These are phyloP conservation scores for Eulacestoma nigropectus DNA, from an alignment of 2,113 vertebrate genomes.

Conservation along the genomic window DNA sequence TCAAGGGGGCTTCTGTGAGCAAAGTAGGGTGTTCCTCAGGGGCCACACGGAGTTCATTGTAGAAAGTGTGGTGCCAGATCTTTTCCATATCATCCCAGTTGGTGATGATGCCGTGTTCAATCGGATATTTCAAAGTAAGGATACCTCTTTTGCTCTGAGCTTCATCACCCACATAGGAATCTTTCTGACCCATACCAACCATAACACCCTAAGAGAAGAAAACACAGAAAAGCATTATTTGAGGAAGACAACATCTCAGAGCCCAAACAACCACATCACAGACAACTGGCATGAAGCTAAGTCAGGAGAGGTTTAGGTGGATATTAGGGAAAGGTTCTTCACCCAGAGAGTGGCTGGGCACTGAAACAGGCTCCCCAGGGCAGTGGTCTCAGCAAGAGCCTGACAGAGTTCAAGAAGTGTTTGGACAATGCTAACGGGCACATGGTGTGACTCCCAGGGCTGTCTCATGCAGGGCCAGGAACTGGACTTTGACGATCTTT, in stretches of 20 bases:
- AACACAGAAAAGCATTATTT: neutral
- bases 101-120: constrained; percentile 93
- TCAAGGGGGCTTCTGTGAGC: constrained; percentile 88
- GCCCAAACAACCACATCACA: neutral
- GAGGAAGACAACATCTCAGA: neutral
- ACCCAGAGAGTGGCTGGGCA: accelerated
- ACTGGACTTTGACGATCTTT: neutral
- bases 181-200: constrained; percentile 96
- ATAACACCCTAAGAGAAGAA: constrained; percentile 83
- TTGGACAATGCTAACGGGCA: neutral
- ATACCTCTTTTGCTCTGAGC: constrained; percentile 94
- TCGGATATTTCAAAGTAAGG: constrained; percentile 90
- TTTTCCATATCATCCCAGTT: constrained; percentile 98
- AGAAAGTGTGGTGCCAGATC: constrained; percentile 95
- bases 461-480: neutral
- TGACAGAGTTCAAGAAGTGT: neutral
- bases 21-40: constrained; percentile 91
- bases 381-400: neutral
- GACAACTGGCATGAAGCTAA: neutral
- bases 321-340: neutral
- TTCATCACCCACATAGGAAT: constrained; percentile 92
- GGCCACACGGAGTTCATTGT: constrained; percentile 91
- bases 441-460: neutral
- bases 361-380: neutral
- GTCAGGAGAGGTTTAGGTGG: neutral